Evolutionary conservation across 2,113 vertebrate genomes (phyloP).

Genomic region (Axis porcinus): DNA sequence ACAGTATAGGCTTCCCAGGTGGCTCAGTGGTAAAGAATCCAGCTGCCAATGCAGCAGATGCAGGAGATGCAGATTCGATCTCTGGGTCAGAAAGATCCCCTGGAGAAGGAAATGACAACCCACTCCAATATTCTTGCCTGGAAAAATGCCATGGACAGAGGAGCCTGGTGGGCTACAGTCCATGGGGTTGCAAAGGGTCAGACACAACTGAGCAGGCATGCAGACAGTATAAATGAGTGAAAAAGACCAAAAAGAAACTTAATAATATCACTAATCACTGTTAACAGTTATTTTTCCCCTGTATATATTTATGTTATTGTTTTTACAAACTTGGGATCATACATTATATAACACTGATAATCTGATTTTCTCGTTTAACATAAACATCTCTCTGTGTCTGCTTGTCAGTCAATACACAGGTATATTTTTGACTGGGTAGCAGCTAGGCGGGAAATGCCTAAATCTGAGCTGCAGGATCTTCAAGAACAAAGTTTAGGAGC

Average conservation of each 20-base stretch:
- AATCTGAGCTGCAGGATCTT: background rate
- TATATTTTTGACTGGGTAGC: background rate
- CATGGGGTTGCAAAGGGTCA: background rate
- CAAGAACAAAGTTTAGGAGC: background rate
- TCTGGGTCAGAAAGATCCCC: background rate
- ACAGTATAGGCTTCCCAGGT: background rate
- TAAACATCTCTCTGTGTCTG: background rate
- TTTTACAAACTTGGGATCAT: background rate
- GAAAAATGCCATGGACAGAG: background rate
- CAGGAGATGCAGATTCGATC: background rate
- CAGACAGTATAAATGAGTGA: background rate
- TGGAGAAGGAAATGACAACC: background rate
- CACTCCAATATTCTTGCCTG: background rate
- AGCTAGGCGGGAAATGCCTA: background rate
- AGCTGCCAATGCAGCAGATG: background rate
- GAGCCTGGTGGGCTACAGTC: background rate
- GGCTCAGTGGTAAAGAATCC: background rate
- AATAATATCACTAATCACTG: background rate
- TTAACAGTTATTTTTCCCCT: background rate
- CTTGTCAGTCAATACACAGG: background rate
- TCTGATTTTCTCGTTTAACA: background rate
- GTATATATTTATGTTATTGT: background rate
- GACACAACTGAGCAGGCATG: background rate
- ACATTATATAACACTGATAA: accelerated
- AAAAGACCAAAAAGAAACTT: background rate